These are phyloP conservation scores for Sinelater perroti DNA, from an alignment of 2,888 invertebrate species.

Conservation along the genomic window DNA sequence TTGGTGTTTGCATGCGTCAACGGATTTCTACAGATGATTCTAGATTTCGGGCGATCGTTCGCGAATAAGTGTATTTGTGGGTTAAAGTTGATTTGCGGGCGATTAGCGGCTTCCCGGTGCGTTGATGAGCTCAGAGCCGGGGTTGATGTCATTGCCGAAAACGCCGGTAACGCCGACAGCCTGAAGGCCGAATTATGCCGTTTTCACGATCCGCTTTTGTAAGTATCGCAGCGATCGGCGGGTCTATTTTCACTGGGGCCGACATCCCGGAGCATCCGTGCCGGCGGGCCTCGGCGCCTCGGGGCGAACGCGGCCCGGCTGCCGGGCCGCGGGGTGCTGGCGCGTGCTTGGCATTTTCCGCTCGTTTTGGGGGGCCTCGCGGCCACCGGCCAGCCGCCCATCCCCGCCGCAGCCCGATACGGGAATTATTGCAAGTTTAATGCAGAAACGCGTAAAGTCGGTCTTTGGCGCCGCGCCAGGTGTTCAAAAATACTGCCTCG, in stretches of 20 bases:
- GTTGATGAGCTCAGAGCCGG: conserved; percentile 5
- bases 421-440: conserved; percentile 34
- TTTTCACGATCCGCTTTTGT: conserved; percentile 46
- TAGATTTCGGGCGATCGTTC: conserved; percentile 35
- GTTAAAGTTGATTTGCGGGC: conserved; percentile 19
- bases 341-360: too few species aligned
- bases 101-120: not conserved
- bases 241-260: conserved; percentile 24
- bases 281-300: too few species aligned
- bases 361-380: too few species aligned
- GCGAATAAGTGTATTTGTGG: conserved; percentile 33
- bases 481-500: conserved; percentile 42
- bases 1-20: not conserved
- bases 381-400: too few species aligned
- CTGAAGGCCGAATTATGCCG: conserved; percentile 41
- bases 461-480: conserved; percentile 42
- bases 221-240: conserved; percentile 37
- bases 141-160: not conserved
- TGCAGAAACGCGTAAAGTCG: conserved; percentile 40
- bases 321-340: too few species aligned
- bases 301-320: too few species aligned
- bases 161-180: conserved; percentile 4
- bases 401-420: too few species aligned
- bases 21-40: conserved; percentile 40
- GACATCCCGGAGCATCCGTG: too few species aligned